Percentiles rank a stretch among this genome's conserved stretches.
Evolutionary conservation across 2,888 invertebrate species (phyloP).

Genomic region (Dryocosmus kuriphilus): DNA sequence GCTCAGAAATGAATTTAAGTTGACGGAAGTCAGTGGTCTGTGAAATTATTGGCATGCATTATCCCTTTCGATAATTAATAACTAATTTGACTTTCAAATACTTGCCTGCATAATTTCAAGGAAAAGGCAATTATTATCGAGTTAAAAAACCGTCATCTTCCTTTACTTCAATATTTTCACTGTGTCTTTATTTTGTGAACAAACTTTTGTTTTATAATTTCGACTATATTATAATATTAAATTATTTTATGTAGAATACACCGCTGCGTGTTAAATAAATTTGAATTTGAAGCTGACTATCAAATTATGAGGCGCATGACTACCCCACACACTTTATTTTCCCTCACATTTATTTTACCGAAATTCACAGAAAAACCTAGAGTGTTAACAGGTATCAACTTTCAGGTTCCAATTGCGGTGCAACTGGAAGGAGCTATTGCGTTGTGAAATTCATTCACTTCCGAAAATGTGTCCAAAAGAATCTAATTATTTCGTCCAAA

Average conservation of each 20-base stretch:
- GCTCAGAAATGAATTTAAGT: not conserved
- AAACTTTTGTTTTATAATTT: not conserved
- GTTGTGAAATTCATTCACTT: no score
- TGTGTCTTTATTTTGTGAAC: not conserved
- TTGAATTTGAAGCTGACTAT: no score
- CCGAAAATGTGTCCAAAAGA: no score
- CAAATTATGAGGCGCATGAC: no score
- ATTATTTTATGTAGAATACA: not conserved
- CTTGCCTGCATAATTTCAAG: not conserved
- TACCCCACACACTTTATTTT: no score
- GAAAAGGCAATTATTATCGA: not conserved
- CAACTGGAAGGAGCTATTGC: no score
- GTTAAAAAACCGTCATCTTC: not conserved
- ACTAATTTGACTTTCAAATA: conserved; percentile 34
- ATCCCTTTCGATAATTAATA: not conserved
- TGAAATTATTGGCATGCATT: conserved; percentile 30
- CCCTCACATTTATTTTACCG: no score
- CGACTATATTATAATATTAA: not conserved
- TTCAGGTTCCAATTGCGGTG: no score
- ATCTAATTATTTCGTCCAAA: no score
- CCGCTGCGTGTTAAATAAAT: no score
- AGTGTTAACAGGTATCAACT: no score
- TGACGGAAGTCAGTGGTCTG: conserved; percentile 27
- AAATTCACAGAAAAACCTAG: no score
- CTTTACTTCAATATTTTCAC: not conserved